Evolutionary conservation across 2,888 invertebrate genomes (phyloP), one percentile per base, ranked within the genome.

Genomic region (Steinernema hermaphroditum): DNA sequence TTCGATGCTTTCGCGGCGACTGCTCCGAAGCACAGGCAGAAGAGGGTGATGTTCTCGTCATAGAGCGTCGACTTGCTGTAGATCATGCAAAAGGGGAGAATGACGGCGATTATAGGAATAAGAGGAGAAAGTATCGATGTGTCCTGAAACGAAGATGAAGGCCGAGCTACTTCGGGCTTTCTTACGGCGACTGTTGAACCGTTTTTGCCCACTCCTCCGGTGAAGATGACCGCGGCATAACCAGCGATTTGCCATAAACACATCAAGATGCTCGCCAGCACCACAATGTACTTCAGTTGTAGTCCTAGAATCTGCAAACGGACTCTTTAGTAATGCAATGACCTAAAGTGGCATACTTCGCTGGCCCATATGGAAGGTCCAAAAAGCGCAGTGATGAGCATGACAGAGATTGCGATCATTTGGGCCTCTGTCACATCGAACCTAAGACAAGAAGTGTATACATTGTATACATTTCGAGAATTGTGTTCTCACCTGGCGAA

Each of bases 361-460:
- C 90, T 90, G 81, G 91, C 90, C 97, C 97, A 98, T 82, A 96
- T 90, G 77, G 90, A 89, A 22, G 94, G 91, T 12, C 97, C 97
- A 86, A 94, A 92, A 72, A 92, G 88, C 37, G 93, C 93, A 37
- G 96, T 94, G 76, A 94, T 88, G 74, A 95, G 85, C 86, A 96
- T 94, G 82, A 96, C 92, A 69, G 88, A 88, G 81, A 97, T 96
- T 81, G 97, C 94, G 69, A 92, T 91, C 88, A 94, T 92, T 89
- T 98, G 98, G 6, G 96, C 96, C 89, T 98, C 98, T 0, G 97
- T 98, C 37, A 98, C 98, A 90, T 98, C 98, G 81, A 98, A 86
- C 69, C 83, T 82, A 68, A 43, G 82, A 43, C 85, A 96, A 91
- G 44, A 50, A 72, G n/a, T n/a, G n/a, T n/a, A n/a, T n/a, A n/a